Conservation (phyloP, 2,888 invertebrate genomes). For the Pseudolycoriella hygida region DNA sequence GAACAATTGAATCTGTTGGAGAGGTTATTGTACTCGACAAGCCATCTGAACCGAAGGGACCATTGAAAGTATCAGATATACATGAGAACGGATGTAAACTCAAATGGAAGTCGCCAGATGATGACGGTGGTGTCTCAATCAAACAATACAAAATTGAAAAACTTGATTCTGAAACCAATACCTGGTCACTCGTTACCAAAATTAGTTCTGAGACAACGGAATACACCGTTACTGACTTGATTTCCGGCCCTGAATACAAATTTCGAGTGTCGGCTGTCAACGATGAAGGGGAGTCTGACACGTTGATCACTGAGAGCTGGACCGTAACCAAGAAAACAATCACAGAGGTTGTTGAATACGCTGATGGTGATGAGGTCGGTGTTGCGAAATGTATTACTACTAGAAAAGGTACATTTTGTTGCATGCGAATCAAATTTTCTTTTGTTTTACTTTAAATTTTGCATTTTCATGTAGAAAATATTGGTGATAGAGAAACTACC, state of each 20-base stretch:
- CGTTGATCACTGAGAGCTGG: slow-evolving; percentile 73
- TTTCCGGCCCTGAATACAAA: slow-evolving; percentile 85
- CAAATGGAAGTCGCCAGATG: slow-evolving; percentile 90
- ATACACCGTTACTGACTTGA: slow-evolving; percentile 65
- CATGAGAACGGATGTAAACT: slow-evolving; percentile 82
- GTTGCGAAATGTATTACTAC: slow-evolving; percentile 25
- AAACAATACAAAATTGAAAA: slow-evolving; percentile 78
- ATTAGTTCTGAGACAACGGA: slow-evolving; percentile 56
- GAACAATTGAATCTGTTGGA: slow-evolving; percentile 86
- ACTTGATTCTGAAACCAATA: slow-evolving; percentile 78
- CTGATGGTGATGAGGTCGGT: slow-evolving; percentile 87
- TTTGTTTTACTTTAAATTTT: neutral
- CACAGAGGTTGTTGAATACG: slow-evolving; percentile 71
- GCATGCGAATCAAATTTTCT: neutral
- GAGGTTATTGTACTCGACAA: slow-evolving; percentile 79
- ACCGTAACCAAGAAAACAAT: slow-evolving; percentile 96
- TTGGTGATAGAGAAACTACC: neutral
- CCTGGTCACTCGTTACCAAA: slow-evolving; percentile 82
- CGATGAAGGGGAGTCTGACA: slow-evolving; percentile 81
- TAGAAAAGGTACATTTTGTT: neutral
- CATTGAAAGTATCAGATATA: slow-evolving; percentile 72
- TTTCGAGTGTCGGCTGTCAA: slow-evolving; percentile 83
- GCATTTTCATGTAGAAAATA: neutral
- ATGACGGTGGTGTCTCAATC: slow-evolving; percentile 83
- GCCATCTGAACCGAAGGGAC: slow-evolving; percentile 75